These are phyloP conservation scores for Limonius californicus DNA, from an alignment of 1,140 invertebrate species.

Conservation along the genomic window DNA sequence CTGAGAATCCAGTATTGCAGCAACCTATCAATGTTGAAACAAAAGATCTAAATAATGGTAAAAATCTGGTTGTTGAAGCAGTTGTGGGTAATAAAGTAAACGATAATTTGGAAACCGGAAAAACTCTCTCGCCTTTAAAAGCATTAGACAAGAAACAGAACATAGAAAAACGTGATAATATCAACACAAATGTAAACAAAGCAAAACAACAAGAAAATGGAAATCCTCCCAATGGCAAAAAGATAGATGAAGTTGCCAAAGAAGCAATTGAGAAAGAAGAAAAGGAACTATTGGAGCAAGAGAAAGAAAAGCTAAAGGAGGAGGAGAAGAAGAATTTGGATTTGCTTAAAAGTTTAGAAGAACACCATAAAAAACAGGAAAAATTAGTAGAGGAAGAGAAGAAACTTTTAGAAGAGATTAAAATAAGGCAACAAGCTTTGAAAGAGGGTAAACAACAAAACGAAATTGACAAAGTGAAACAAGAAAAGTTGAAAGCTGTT, in stretches of 20 bases:
- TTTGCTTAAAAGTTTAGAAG: slow-evolving; percentile 53
- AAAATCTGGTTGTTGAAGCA: too few species aligned
- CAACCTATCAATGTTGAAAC: too few species aligned
- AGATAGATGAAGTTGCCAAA: slow-evolving; percentile 39
- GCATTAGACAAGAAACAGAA: too few species aligned
- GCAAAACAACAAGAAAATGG: not conserved
- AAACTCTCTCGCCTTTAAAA: too few species aligned
- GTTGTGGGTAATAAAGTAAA: too few species aligned
- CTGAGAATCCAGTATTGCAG: too few species aligned
- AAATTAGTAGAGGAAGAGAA: slow-evolving; percentile 52
- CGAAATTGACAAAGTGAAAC: slow-evolving; percentile 29
- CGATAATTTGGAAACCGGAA: too few species aligned
- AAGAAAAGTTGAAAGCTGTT: slow-evolving; percentile 35
- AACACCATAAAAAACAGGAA: slow-evolving; percentile 53
- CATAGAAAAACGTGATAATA: not conserved
- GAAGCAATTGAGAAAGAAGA: slow-evolving; percentile 55
- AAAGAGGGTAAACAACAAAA: slow-evolving; percentile 21
- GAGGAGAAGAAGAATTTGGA: slow-evolving; percentile 47
- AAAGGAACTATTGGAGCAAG: slow-evolving; percentile 50
- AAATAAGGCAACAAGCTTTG: slow-evolving; percentile 29
- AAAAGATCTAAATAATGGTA: too few species aligned
- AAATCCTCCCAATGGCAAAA: not conserved
- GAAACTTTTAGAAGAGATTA: slow-evolving; percentile 31
- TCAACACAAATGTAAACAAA: not conserved
- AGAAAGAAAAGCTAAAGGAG: slow-evolving; percentile 43